Base-by-base conservation (phyloP, 2,113 vertebrate genomes). In the Oostethus manadensis region DNA sequence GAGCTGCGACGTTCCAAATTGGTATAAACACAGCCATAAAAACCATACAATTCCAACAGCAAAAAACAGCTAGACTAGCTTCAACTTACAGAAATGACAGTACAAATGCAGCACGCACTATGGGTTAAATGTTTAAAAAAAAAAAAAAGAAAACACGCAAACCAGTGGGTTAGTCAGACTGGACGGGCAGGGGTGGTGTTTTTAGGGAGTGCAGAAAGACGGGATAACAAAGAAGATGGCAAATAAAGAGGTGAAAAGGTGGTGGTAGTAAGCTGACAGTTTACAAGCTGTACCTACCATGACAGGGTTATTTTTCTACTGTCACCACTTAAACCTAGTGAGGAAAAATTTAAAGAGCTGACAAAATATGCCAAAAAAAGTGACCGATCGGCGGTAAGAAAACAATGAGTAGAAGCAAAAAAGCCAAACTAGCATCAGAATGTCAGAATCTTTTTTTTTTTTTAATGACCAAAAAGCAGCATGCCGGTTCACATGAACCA, bases 291-390 rank as follows among this genome's bases (percentile, higher is more conserved):
- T 90, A 92, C 91, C 89, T 93, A 93, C 90, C 89, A 84, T 88
- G 83, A 84, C 18, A 84, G 87, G 85, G 86, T 89, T 90, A 90
- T 88, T 88, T 89, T 87, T 89, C 87, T 91, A 91, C 82, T 83
- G 87, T 90, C 90, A 90, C 79, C 90, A 90, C 72, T 90, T 91
- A 92, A 82, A 92, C 91, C 91, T 92, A 89, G 87, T 89, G 85
- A 89, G 87, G 87, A 92, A 82, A 92, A 78, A 91, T 87, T 86
- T 87, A 87, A 82, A 90, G 68, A 84, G 84, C 87, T 89, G 85
- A 90, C 85, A 89, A 83, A 74, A 65, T 75, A 80, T 86, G 88
- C 75, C 83, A 77, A 60, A 56, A 26, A 29, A 81, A 79, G 84
- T 87, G 83, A 86, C 77, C 50, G 82, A 84, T 74, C 48, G 64